A percentile compares a stretch with the other conserved stretches of the same genome.
These are phyloP conservation scores for Dicaeum eximium DNA, from an alignment of 2,113 vertebrate species.

Conservation along the genomic window DNA sequence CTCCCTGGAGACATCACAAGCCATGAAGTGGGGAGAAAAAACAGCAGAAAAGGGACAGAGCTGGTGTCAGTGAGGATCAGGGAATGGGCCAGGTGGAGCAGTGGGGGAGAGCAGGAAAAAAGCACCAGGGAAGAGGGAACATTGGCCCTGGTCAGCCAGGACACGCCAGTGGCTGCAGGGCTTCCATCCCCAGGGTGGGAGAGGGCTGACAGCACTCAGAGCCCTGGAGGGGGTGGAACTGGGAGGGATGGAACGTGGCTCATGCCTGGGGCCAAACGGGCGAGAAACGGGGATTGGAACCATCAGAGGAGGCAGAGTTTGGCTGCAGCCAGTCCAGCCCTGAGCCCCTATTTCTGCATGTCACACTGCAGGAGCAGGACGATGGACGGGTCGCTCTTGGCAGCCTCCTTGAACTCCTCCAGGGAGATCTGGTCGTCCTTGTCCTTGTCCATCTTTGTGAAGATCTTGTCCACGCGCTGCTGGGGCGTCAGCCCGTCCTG, in stretches of 20 bases:
- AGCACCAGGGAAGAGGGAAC: background rate
- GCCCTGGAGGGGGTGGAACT: fast-evolving
- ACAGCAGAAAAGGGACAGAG: background rate
- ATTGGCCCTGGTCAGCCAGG: background rate
- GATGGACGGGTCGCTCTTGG: conserved; percentile 95
- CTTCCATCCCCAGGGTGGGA: background rate
- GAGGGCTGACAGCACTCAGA: background rate
- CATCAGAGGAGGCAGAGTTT: background rate
- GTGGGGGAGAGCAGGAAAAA: background rate
- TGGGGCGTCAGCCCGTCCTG: conserved; percentile 95
- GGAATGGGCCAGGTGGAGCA: background rate
- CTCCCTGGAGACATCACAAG: background rate
- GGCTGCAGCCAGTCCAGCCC: conserved; percentile 1
- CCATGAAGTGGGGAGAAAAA: fast-evolving
- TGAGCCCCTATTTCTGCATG: conserved; percentile 88
- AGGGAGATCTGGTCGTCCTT: conserved; percentile 95
- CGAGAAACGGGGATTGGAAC: background rate
- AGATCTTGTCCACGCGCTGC: conserved; percentile 98
- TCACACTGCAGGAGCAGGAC: conserved; percentile 96
- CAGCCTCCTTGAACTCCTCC: conserved; percentile 98
- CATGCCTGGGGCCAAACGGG: background rate
- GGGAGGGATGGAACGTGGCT: background rate
- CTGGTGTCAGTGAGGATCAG: background rate
- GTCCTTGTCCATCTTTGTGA: conserved; percentile 99
- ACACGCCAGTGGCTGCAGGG: background rate